Base-by-base conservation (phyloP, 2,113 vertebrate genomes). In the Daphoenositta chrysoptera region DNA sequence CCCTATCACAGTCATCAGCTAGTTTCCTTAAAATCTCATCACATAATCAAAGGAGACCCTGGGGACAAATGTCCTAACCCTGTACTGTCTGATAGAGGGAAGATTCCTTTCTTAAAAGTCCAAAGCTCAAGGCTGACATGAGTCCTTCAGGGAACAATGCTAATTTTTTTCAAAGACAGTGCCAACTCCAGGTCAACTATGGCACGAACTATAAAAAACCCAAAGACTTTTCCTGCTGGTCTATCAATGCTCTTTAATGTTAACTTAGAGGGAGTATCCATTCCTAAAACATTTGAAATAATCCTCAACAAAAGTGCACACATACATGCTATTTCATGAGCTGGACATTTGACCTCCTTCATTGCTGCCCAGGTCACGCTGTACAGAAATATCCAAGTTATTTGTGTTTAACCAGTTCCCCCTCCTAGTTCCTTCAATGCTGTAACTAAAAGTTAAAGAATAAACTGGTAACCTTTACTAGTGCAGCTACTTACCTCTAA, bases 401-500 rank as follows among this genome's bases (percentile, higher is more conserved):
- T 97, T 98, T 97, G 84, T 91, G 69, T 95, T 90, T 95, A 93
- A 92, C 85, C 91, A 83, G 76, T 69, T 95, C 40, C 28, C 24
- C 15, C 21, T 87, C 94, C 83, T 71, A 57, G 83, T 39, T 97
- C 75, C 84, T 93, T 89, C 87, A 92, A 37, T 85, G 47, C 56
- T 96, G 89, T 97, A 97, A 97, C 94, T 97, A 95, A 90, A 95
- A 89, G 75, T 94, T 97, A 96, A 97, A 94, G 73, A 98, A 97
- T 93, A 98, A 97, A 95, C 92, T 95, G 94, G 96, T 97, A 97
- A 97, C 94, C 56, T 90, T 97, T 96, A 71, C 58, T 94, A 85
- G 95, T 96, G 96, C 86, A 91, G 98, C 98, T 98, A 98, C 98
- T 98, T 97, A 95, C 98, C 95, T 97, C 95, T 97, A 95, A 98